Evolutionary conservation across 53 echinoderm and acorn worm species (phyloP), one percentile per base, ranked within the genome.

Genomic region (Apostichopus leukothele): DNA sequence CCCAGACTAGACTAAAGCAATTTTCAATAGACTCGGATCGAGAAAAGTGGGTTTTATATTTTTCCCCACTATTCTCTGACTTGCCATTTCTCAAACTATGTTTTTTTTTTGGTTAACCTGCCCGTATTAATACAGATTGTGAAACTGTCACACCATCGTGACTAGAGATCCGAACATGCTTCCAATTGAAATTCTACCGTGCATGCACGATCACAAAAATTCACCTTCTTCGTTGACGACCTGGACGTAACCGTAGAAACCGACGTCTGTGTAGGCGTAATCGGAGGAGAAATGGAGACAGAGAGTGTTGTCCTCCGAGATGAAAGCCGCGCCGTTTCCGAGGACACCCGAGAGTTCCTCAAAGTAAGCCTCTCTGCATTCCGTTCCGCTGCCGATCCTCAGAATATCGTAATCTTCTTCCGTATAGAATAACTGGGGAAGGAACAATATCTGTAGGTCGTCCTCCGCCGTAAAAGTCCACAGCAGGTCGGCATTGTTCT

Each of bases 391-490:
- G 5, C 92, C 89, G 57, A 86, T 78, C 52, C 25, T 9, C 55
- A 92, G 52, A 39, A 79, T 1, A 73, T 92, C 92, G 54, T 18
- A 92, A 13, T 25, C 74, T 23, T 73, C 59, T 78, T 92, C 92
- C 6, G 89, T 89, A 12, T 53, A 0, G 60, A 92, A 92, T 26
- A 57, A 53, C 12, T 86, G 9, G 12, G 78, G 89, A 19, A 79
- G 20, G 57, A 92, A 19, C 7, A 77, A 27, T 10, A 92, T 67
- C 20, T 60, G 77, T 8, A 55, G 16, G 50, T 89, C 92, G 0
- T 86, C 60, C 23, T 22, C 76, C 5, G 89, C 78, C 54, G 6
- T 27, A 54, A 86, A 50, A 50, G 89, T 59, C 67, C 89, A 92
- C 21, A 83, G 89, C 50, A 26, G 8, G 50, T 74, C 26, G 21